Base-by-base conservation (phyloP, 2,888 invertebrate genomes). In the Macroteleia sp. region DNA sequence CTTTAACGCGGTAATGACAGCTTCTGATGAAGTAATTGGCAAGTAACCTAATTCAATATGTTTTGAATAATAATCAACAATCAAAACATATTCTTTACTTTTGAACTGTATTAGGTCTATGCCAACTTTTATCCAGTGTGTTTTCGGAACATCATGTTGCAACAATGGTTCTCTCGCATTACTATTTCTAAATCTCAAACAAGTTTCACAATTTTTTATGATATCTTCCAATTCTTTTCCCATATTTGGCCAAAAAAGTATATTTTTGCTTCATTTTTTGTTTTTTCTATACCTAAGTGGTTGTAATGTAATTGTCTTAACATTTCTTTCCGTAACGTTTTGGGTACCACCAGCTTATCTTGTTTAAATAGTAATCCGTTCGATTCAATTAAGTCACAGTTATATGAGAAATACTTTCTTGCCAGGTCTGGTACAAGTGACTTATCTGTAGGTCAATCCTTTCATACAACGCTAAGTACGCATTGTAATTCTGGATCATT, bases 201-300 rank as follows among this genome's bases (percentile, higher is more conserved):
- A 78, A 3, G 30, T 54, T 34, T 54, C 36, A 59, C 78, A 78
- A 22, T 66, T 64, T 17, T 12, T n/a, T 5, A 73, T 56, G 0
- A 28, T 14, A 8, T 42, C 20, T 3, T 4, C 4, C 1, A 54
- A 39, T 3, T 39, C 16, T 4, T 22, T 52, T 6, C 16, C 20
- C 73, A 77, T 62, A 0, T 56, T 10, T 8, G 75, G 74, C 75
- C 79, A 79, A 39, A 48, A 75, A 2, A 79, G 28, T 0, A 75
- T 50, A 17, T 79, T 62, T 1, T 67, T 28, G 75, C 73, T 41
- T 69, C 42, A 3, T 9, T 20, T 20, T 80, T 74, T 10, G 61
- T 74, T 17, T 77, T 74, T 28, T 80, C 70, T 0, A 70, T 50
- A 2, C 74, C 70, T 1, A 73, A 5, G 9, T 81, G 81, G 59